Percentiles rank a stretch among this genome's conserved stretches.
Conservation (phyloP, 1,140 invertebrate genomes). For the Heliconius himera region DNA sequence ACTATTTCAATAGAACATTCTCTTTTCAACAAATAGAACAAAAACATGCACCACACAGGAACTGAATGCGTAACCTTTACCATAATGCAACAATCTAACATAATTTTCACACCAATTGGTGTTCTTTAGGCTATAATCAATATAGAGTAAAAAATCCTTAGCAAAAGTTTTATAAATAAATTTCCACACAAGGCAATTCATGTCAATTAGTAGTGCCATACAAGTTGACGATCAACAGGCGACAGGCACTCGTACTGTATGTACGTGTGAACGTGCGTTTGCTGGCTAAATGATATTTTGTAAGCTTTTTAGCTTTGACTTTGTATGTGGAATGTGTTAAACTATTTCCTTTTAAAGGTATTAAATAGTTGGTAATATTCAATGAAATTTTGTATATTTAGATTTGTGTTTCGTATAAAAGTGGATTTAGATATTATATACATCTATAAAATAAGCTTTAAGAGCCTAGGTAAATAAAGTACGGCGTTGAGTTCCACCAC, state of each 20-base stretch:
- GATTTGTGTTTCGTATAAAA: too few species aligned
- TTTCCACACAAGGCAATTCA: slow-evolving; percentile 35
- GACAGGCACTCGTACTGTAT: background rate
- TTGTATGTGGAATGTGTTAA: background rate
- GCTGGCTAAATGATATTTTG: background rate
- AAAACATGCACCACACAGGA: too few species aligned
- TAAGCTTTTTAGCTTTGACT: background rate
- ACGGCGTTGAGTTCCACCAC: too few species aligned
- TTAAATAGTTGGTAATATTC: too few species aligned
- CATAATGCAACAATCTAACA: background rate
- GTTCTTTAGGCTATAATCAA: background rate
- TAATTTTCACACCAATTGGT: background rate
- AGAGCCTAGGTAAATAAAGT: too few species aligned
- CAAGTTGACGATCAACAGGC: slow-evolving; percentile 24
- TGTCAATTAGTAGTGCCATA: slow-evolving; percentile 37
- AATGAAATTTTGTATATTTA: too few species aligned
- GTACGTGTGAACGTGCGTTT: slow-evolving; percentile 17
- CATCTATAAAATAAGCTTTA: too few species aligned
- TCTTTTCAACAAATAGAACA: too few species aligned
- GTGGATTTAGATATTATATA: too few species aligned
- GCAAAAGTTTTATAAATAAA: background rate
- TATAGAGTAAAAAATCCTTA: background rate
- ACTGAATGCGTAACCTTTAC: background rate
- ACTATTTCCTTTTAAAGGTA: background rate
- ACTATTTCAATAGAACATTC: fast-evolving